Evolutionary conservation across 2,797 vertebrate species (phyloP), one percentile per base, ranked within the genome.

Genomic region (Pipistrellus kuhlii): DNA sequence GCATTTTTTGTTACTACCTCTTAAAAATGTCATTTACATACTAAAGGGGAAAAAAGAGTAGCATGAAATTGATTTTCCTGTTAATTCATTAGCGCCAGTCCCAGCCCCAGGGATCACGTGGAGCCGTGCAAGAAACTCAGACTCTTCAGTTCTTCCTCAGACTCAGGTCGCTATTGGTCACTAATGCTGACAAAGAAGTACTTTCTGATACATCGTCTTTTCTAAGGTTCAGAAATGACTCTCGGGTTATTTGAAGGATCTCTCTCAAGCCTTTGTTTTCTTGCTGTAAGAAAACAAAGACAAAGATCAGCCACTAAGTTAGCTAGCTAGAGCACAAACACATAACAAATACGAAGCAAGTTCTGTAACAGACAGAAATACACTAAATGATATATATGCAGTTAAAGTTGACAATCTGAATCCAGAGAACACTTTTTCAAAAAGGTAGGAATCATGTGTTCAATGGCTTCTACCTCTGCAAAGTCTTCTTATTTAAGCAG

Each of bases 221-320:
- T 96, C 99, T 99, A 64, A 99, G 98, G 84, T 99, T 98, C 96
- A 99, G 98, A 97, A 99, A 99, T 0, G 99, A 99, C 95, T 99
- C 99, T 30, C 99, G 98, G 85, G 99, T 99, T 98, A 99, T 99
- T 93, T 99, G 99, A 95, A 99, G 98, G 93, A 99, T 98, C 98
- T 99, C 99, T 96, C 99, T 98, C 80, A 99, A 98, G 64, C 99
- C 99, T 81, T 97, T 98, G 98, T 99, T 99, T 98, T 99, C 99
- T 98, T 99, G 97, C 99, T 99, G 80, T 30, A 98, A 97, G 5
- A 44, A 94, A 73, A 57, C 27, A 96, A 68, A 98, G 96, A 95
- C 20, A 14, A n/a, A 25, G 62, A 95, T 78, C 0, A 73, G 62
- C 89, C 77, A 55, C 80, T 30, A 30, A 44, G 32, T 82, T 80